Conservation (phyloP, 2,888 invertebrate species). For the Acanthosepion pharaonis region DNA sequence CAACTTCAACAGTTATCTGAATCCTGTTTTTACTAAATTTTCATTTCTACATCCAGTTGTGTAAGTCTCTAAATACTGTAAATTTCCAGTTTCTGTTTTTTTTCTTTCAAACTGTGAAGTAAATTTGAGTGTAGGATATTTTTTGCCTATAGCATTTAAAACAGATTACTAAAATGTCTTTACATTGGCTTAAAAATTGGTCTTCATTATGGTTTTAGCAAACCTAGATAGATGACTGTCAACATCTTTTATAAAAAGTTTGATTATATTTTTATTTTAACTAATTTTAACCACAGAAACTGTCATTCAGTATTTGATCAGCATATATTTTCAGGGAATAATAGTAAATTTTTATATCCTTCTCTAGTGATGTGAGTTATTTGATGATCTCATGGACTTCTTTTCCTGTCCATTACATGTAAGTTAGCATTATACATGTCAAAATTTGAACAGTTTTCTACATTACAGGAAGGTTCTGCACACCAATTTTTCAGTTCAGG, state of each 20-base stretch:
- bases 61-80: neutral
- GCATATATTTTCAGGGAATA: neutral
- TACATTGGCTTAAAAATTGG: neutral
- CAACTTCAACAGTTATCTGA: neutral
- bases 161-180: neutral
- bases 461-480: neutral
- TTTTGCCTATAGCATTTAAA: neutral
- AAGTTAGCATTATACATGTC: neutral
- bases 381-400: neutral
- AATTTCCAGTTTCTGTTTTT: neutral
- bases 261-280: neutral
- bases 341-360: constrained; percentile 2
- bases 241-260: neutral
- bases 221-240: neutral
- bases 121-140: neutral
- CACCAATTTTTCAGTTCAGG: neutral
- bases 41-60: neutral
- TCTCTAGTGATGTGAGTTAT: neutral
- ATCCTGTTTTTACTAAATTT: neutral
- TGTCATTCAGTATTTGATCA: neutral
- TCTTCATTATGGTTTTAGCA: neutral
- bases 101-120: neutral
- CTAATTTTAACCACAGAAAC: neutral
- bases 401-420: neutral
- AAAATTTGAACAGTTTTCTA: neutral